phyloP scores from a whole-genome alignment of 2,888 invertebrate genomes.

The Cheilosia vulpina region DNA sequence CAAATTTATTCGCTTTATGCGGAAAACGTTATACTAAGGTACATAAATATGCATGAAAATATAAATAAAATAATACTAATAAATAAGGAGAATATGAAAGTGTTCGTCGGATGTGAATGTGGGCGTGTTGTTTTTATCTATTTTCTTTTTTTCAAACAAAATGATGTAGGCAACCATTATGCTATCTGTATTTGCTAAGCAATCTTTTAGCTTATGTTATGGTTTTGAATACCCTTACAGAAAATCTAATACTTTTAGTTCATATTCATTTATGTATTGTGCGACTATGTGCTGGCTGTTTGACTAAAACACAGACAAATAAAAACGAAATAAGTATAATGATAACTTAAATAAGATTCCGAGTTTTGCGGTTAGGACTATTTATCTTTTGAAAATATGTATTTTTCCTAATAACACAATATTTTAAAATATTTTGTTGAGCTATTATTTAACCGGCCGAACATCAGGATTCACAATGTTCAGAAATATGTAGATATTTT shows the following conservation, averaged over 20 bases:
- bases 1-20: conserved; percentile 8
- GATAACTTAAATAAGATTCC: neutral
- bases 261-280: conserved; percentile 27
- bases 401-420: neutral
- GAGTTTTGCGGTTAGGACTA: neutral
- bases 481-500: too few relatives aligned
- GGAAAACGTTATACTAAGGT: too few relatives aligned
- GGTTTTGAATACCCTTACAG: conserved; percentile 1
- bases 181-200: conserved; percentile 1
- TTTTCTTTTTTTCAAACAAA: neutral
- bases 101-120: conserved; percentile 54
- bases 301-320: conserved; percentile 34
- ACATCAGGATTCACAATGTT: too few relatives aligned
- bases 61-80: conserved; percentile 7
- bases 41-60: neutral
- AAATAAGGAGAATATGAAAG: conserved; percentile 26
- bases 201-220: neutral
- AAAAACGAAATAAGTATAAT: conserved; percentile 4
- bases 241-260: neutral
- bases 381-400: neutral
- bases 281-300: conserved; percentile 44
- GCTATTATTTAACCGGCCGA: too few relatives aligned
- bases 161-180: neutral
- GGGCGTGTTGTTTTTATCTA: conserved; percentile 17
- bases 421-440: too few relatives aligned